These are phyloP conservation scores for Neoniphon sammara DNA, from an alignment of 2,797 vertebrate species.

Conservation along the genomic window DNA sequence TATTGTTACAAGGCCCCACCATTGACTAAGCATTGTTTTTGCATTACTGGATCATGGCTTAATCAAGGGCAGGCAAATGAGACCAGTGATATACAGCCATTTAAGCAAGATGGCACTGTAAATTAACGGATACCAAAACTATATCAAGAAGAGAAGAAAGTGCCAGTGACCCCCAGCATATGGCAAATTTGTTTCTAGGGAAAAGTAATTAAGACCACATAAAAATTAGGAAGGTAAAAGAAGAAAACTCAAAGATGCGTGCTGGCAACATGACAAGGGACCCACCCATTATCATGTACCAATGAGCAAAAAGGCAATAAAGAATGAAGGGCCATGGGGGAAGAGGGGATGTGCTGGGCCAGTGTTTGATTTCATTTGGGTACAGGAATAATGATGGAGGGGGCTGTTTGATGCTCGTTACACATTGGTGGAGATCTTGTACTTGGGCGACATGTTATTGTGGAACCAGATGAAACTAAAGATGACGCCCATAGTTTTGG, in stretches of 20 bases:
- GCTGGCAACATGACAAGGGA: constrained; percentile 63
- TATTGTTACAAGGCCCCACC: constrained; percentile 61
- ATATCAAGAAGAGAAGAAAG: constrained; percentile 33
- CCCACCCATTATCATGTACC: constrained; percentile 69
- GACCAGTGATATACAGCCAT: constrained; percentile 67
- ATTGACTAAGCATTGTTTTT: constrained; percentile 71
- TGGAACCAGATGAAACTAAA: constrained; percentile 96
- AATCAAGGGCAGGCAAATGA: constrained; percentile 64
- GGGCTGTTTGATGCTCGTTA: constrained; percentile 68
- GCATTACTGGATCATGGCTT: constrained; percentile 74
- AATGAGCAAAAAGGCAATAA: constrained; percentile 69
- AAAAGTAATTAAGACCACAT: constrained; percentile 55
- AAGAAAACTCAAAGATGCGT: constrained; percentile 58
- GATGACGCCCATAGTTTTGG: constrained; percentile 92
- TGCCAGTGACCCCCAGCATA: constrained; percentile 68
- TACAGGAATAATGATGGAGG: constrained; percentile 35
- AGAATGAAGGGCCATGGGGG: constrained; percentile 63
- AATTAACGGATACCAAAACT: constrained; percentile 34
- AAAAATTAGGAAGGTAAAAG: constrained; percentile 43
- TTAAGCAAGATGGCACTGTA: constrained; percentile 66
- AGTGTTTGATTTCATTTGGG: constrained; percentile 68
- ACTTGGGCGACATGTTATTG: constrained; percentile 89
- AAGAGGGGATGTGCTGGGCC: constrained; percentile 62
- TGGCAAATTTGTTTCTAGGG: constrained; percentile 59
- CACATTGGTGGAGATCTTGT: constrained; percentile 89